Evolutionary conservation across 2,888 invertebrate species (phyloP), one percentile per base, ranked within the genome.

Genomic region (Apomyelois bistriatella): DNA sequence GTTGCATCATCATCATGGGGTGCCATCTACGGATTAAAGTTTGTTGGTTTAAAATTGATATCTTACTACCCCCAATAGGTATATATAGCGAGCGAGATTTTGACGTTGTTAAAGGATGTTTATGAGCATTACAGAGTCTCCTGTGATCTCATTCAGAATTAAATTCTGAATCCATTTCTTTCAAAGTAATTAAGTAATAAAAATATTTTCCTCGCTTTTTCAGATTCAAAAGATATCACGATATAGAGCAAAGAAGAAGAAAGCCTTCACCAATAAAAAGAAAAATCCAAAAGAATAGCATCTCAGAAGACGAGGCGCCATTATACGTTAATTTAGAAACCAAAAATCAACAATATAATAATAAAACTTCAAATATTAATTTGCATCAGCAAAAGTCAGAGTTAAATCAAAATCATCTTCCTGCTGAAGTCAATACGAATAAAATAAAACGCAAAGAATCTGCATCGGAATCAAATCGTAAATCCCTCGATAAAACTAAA

Each of bases 291-390:
- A n/a, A 52, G 57, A 66, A 58, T 53, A 52, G 49, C 32, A 54
- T 59, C 50, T 59, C 60, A 7, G 68, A 69, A 47, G 70, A 68
- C 17, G 61, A 65, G 38, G 58, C 59, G 50, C 74, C 75, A 15
- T 57, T 74, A 42, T 81, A 81, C 54, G 69, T 64, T 5, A 80
- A 81, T 62, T 53, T 79, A 9, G 64, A 64, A 12, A 54, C 52
- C 15, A 59, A 63, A 40, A 55, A 56, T 3, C 53, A 64, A 56
- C 62, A 41, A 37, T 51, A 22, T 47, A 61, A 57, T 47, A 61
- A 57, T 8, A 56, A 36, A 7, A 10, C 9, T 28, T 22, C 16
- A 46, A 22, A 46, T 48, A 28, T 32, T 36, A 46, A 35, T 37
- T 43, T n/a, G n/a, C 40, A 43, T 8, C 50, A 38, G n/a, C n/a